These are phyloP conservation scores for Calidris pugnax DNA, from an alignment of 2,113 vertebrate genomes.

Conservation along the genomic window DNA sequence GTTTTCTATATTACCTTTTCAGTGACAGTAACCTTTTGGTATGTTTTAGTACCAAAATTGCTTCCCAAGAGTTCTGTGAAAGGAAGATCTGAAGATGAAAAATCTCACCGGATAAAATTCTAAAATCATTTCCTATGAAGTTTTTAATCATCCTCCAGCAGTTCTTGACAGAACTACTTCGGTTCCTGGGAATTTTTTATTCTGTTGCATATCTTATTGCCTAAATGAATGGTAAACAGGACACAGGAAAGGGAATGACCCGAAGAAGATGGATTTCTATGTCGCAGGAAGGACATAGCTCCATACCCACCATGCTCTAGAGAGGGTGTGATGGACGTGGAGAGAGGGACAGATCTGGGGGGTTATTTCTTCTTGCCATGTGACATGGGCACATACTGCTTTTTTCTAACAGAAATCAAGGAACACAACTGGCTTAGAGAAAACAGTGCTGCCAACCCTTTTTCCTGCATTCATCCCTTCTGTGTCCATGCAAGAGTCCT, in stretches of 20 bases:
- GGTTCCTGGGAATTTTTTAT: not conserved
- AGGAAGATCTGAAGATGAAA: not conserved
- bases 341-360: not conserved
- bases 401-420: not conserved
- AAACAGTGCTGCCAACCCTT: not conserved
- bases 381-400: not conserved
- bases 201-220: not conserved
- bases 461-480: not conserved
- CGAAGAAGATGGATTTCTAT: not conserved
- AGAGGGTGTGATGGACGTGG: not conserved
- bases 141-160: not conserved
- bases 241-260: not conserved
- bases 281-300: not conserved
- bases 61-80: not conserved
- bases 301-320: not conserved
- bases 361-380: not conserved
- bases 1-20: not conserved
- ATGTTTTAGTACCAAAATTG: not conserved
- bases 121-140: not conserved
- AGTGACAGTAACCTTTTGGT: not conserved
- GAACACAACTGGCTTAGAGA: not conserved
- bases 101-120: not conserved
- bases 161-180: not conserved
- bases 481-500: not conserved
- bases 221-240: not conserved